Evolutionary conservation across 2,888 invertebrate species (phyloP).

Genomic region (Acronicta alni): DNA sequence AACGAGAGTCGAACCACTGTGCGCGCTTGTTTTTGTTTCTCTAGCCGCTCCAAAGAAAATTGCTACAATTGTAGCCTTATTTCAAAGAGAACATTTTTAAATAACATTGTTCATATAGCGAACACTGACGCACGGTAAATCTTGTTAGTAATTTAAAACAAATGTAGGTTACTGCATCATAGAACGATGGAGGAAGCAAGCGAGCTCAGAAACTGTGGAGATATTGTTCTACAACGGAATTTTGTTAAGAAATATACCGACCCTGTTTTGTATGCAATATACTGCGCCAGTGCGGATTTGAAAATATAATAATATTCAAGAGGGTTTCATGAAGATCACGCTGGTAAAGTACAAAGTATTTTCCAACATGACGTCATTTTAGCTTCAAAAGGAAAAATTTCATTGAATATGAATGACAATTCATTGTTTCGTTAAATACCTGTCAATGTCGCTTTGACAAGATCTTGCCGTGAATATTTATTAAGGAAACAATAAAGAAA

Average conservation of each 20-base stretch:
- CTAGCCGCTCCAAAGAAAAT: conserved; percentile 15
- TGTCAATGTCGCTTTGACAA: conserved; percentile 10
- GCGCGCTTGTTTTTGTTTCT: conserved; percentile 1
- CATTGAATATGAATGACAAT: not conserved
- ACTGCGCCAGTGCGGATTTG: not conserved
- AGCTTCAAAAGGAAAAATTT: not conserved
- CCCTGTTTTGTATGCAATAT: conserved; percentile 22
- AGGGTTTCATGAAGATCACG: conserved; percentile 14
- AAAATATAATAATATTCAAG: conserved; percentile 14
- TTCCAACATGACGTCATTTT: not conserved
- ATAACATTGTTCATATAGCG: conserved; percentile 33
- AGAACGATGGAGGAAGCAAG: conserved; percentile 6
- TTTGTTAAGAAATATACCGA: conserved; percentile 19
- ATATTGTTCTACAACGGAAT: conserved; percentile 34
- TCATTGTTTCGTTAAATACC: conserved; percentile 2
- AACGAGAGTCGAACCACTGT: conserved; percentile 7
- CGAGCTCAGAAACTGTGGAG: conserved; percentile 26
- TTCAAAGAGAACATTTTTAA: conserved; percentile 24
- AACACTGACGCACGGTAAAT: conserved; percentile 32
- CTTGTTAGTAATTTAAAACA: conserved; percentile 54
- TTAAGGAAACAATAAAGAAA: not conserved
- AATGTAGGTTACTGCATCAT: conserved; percentile 33
- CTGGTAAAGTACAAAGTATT: conserved; percentile 3
- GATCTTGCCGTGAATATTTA: conserved; percentile 12
- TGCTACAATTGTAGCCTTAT: conserved; percentile 17